phyloP scores from a whole-genome alignment of 2,888 invertebrate species.

The Cancer borealis region DNA sequence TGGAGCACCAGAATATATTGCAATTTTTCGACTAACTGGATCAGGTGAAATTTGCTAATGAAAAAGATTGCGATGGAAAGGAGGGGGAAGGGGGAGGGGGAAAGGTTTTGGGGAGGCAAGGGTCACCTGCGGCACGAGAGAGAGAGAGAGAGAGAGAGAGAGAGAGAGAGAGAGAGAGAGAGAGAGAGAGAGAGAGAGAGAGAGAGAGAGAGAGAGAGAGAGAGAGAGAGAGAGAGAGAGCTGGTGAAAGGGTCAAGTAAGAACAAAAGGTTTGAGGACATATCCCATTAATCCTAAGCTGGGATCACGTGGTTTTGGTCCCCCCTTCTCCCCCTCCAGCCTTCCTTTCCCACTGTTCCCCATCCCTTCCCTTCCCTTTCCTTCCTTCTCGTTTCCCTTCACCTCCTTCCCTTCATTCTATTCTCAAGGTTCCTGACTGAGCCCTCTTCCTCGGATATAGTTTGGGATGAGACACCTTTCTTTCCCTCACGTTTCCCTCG shows the following conservation, averaged over 20 bases:
- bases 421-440: background rate
- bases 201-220: constrained; percentile 39
- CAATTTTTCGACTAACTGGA: constrained; percentile 41
- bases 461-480: background rate
- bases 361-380: background rate
- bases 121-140: background rate
- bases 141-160: constrained; percentile 17
- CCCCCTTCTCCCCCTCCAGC: background rate
- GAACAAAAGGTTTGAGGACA: constrained; percentile 34
- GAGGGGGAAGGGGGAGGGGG: background rate
- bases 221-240: constrained; percentile 16
- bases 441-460: background rate
- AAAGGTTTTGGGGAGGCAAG: too few relatives aligned
- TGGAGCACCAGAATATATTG: constrained; percentile 24
- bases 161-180: constrained; percentile 40
- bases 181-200: constrained; percentile 39
- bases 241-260: constrained; percentile 34
- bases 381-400: background rate
- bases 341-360: background rate
- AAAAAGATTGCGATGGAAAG: constrained; percentile 40
- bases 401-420: background rate
- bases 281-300: constrained; percentile 42
- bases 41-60: constrained; percentile 39
- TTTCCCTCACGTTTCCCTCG: background rate
- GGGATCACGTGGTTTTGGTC: background rate